Conservation (phyloP, 1,140 invertebrate genomes). For the Bombus confusus region DNA sequence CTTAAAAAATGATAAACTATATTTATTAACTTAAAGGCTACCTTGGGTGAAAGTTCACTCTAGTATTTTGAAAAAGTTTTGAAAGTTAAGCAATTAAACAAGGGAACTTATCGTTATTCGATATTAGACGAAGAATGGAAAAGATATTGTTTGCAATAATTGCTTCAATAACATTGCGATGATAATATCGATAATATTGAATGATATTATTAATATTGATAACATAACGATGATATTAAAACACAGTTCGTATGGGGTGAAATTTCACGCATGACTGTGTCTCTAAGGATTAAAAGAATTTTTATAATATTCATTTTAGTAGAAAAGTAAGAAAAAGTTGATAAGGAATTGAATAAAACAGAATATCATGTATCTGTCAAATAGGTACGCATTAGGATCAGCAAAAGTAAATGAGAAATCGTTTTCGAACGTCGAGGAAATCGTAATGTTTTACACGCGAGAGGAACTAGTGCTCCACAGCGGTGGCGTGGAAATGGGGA, state of each 20-base stretch:
- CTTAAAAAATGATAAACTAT: not conserved
- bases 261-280: not conserved
- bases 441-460: constrained; percentile 73
- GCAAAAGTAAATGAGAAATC: constrained; percentile 74
- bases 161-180: too few species aligned
- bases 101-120: not conserved
- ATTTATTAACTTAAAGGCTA: too few species aligned
- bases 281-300: not conserved
- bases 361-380: constrained; percentile 12
- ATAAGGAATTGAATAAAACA: not conserved
- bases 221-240: not conserved
- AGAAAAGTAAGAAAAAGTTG: not conserved
- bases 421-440: constrained; percentile 78
- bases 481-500: constrained; percentile 74
- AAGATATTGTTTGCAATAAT: too few species aligned
- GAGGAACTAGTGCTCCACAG: constrained; percentile 76
- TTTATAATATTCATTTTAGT: not conserved
- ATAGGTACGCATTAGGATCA: constrained; percentile 77
- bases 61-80: too few species aligned
- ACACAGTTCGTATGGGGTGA: not conserved
- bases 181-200: too few species aligned
- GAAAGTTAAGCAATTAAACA: not conserved
- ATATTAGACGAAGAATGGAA: not conserved
- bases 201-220: too few species aligned
- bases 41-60: not conserved